Conservation (phyloP, 30 jellyfish, hydroid and myxozoan species). For the Catostylus mosaicus region DNA sequence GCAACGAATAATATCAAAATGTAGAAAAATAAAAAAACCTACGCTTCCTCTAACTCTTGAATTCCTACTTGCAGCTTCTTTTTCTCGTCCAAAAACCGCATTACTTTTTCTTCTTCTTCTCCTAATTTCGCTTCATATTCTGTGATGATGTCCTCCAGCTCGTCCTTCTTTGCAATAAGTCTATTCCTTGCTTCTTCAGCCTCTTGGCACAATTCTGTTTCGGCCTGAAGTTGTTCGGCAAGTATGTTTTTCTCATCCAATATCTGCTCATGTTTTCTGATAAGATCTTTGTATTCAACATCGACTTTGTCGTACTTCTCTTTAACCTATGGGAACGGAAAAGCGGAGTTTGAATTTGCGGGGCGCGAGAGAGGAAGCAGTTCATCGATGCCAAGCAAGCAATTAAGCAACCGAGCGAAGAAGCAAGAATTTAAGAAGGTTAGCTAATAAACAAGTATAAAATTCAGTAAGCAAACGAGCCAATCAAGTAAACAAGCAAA, state of each 20-base stretch:
- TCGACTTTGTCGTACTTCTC: constrained; percentile 87
- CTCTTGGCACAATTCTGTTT: constrained; percentile 96
- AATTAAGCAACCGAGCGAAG: no score
- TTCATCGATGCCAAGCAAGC: no score
- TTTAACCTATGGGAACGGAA: constrained; percentile 75
- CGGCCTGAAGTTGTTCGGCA: constrained; percentile 98
- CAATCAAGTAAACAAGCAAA: no score
- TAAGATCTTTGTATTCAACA: constrained; percentile 76
- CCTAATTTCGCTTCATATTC: constrained; percentile 85
- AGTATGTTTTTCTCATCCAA: constrained; percentile 86
- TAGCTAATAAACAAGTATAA: no score
- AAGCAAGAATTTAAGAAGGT: no score
- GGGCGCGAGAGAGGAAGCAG: no score
- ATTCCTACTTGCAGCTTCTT: constrained; percentile 94
- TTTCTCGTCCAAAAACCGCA: constrained; percentile 78
- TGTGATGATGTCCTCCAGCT: constrained; percentile 91
- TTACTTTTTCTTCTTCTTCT: constrained; percentile 94
- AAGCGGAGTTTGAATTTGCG: no score
- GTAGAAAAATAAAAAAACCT: not conserved
- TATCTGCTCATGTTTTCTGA: constrained; percentile 77
- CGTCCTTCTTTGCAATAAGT: constrained; percentile 77
- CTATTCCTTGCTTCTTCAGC: constrained; percentile 96
- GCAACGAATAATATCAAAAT: not conserved
- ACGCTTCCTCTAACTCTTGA: constrained; percentile 97
- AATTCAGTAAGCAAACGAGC: no score